A percentile compares a stretch with the other conserved stretches of the same genome.
These are phyloP conservation scores for Poecile atricapillus DNA, from an alignment of 2,113 vertebrate genomes.

Conservation along the genomic window DNA sequence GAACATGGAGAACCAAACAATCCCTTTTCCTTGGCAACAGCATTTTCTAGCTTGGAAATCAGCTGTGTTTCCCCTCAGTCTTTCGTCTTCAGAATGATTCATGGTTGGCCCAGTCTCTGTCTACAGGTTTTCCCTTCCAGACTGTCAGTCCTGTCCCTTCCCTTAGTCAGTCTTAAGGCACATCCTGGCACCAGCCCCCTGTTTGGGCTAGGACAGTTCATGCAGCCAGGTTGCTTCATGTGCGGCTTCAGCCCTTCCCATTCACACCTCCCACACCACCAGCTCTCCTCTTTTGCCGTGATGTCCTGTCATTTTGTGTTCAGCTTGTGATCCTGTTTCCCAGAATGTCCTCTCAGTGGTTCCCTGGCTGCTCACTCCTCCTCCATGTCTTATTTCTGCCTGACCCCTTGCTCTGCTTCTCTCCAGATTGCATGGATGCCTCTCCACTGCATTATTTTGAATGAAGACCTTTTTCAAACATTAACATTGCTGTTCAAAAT, in stretches of 20 bases:
- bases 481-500: not conserved
- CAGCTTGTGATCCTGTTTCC: not conserved
- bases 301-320: accelerated
- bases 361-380: not conserved
- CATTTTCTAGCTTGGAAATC: not conserved
- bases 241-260: not conserved
- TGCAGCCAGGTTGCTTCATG: not conserved
- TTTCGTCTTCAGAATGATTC: not conserved
- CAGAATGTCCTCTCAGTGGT: not conserved
- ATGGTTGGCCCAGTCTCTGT: not conserved
- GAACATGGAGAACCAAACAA: not conserved
- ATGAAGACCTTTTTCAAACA: not conserved
- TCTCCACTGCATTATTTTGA: not conserved
- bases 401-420: not conserved
- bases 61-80: not conserved
- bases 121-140: not conserved
- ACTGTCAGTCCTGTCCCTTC: not conserved
- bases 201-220: not conserved
- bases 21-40: not conserved
- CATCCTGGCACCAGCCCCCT: not conserved
- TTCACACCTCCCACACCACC: not conserved
- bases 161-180: not conserved
- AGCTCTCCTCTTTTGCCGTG: not conserved
- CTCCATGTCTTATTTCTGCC: not conserved
- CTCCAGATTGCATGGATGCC: not conserved